Conservation (phyloP, 1,140 invertebrate genomes). For the Drosophila insularis region DNA sequence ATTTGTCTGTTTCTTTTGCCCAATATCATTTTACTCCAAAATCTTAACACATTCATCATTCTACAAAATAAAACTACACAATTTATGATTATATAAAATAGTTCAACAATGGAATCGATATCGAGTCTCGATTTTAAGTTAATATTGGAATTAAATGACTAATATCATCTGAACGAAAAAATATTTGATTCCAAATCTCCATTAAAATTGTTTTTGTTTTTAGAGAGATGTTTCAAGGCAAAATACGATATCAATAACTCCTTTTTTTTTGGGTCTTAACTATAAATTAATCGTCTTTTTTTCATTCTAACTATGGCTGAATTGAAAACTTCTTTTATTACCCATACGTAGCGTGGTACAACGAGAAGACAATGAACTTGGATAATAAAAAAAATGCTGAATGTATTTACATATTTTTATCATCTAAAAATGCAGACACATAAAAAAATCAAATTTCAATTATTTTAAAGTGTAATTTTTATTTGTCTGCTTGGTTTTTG, state of each 20-base stretch:
- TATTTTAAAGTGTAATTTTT: slow-evolving; percentile 43
- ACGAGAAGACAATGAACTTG: not conserved
- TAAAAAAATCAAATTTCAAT: slow-evolving; percentile 60
- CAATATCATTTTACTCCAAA: not conserved
- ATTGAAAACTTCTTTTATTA: not conserved
- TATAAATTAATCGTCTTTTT: too few species aligned
- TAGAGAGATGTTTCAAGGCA: too few species aligned
- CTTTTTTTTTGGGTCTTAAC: too few species aligned
- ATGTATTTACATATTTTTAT: slow-evolving; percentile 16
- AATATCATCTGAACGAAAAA: too few species aligned
- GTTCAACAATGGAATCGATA: too few species aligned
- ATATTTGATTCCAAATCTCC: too few species aligned
- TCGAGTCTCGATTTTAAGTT: too few species aligned
- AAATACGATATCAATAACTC: too few species aligned
- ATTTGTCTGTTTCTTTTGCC: slow-evolving; percentile 45
- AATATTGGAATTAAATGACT: too few species aligned
- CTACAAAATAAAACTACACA: not conserved
- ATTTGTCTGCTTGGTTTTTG: slow-evolving; percentile 23
- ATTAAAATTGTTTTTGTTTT: too few species aligned
- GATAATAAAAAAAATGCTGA: not conserved
- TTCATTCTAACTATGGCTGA: too few species aligned
- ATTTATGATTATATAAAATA: not conserved
- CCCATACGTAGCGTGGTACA: not conserved
- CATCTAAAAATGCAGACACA: slow-evolving; percentile 26
- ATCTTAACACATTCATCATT: not conserved